A percentile compares a stretch with the other conserved stretches of the same genome.
Conservation (phyloP, 2,113 vertebrate genomes). For the Jaculus jaculus region DNA sequence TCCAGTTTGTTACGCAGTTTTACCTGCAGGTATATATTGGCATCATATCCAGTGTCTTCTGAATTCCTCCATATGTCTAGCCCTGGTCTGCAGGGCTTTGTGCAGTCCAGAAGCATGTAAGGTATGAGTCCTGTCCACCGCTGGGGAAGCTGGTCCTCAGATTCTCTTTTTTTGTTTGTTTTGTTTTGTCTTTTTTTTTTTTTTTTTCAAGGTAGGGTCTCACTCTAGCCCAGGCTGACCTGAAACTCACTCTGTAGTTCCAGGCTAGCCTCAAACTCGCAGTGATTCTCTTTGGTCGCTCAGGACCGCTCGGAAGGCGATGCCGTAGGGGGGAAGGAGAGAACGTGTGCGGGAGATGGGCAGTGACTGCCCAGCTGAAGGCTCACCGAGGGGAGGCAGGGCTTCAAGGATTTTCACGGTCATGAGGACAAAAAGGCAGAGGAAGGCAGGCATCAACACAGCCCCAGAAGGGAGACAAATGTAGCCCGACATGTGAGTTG, state of each 20-base stretch:
- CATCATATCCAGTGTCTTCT: not conserved
- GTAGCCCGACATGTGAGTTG: not conserved
- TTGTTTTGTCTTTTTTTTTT: no score
- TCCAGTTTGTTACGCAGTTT: not conserved
- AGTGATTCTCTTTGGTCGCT: not conserved
- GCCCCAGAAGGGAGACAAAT: not conserved
- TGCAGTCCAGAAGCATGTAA: not conserved
- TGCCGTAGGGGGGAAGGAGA: not conserved
- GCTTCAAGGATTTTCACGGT: not conserved
- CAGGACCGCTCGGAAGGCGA: not conserved
- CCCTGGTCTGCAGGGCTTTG: rapidly evolving
- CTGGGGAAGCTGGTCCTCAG: not conserved
- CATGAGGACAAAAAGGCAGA: not conserved
- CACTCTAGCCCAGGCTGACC: no score
- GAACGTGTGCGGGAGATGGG: rapidly evolving
- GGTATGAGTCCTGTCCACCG: not conserved
- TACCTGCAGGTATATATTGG: not conserved
- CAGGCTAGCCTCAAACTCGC: no score
- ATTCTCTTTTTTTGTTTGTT: no score
- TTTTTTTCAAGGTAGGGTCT: no score
- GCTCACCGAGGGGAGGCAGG: not conserved
- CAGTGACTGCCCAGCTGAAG: not conserved
- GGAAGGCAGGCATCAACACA: not conserved
- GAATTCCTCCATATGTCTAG: not conserved
- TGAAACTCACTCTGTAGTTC: no score